Conservation (phyloP, 1,140 invertebrate species). For the Chionoecetes opilio region DNA sequence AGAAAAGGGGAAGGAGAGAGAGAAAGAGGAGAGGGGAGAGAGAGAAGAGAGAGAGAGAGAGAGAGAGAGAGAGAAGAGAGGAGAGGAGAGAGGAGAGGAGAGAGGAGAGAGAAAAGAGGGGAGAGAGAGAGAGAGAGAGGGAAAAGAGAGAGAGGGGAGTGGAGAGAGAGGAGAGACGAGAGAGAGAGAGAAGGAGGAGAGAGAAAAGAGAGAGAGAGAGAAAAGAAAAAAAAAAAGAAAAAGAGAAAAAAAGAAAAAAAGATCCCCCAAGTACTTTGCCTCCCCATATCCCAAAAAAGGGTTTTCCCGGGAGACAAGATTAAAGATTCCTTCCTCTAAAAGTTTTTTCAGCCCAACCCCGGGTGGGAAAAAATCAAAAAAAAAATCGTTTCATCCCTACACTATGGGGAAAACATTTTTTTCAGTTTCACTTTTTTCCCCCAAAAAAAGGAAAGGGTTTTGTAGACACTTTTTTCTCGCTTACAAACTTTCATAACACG, state of each 20-base stretch:
- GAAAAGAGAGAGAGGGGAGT: not conserved
- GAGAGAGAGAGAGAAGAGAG: not conserved
- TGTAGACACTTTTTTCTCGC: no score
- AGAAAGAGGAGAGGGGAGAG: no score
- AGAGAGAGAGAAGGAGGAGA: no score
- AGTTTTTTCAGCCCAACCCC: not conserved
- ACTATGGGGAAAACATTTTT: no score
- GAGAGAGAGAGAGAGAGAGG: constrained; percentile 32
- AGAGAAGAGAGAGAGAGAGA: not conserved
- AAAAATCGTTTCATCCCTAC: not conserved
- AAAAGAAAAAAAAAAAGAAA: not conserved
- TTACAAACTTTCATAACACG: no score
- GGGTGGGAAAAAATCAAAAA: not conserved
- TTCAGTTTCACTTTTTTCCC: no score
- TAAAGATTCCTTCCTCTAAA: not conserved
- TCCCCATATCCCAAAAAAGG: not conserved
- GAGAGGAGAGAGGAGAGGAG: not conserved
- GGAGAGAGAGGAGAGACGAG: no score
- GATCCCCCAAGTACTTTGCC: not conserved
- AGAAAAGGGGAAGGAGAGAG: no score
- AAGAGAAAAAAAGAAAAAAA: not conserved
- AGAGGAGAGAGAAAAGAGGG: not conserved
- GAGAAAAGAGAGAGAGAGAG: no score
- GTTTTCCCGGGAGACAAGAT: not conserved
- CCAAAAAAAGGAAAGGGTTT: no score